Evolutionary conservation across 1,140 invertebrate species (phyloP).

Genomic region (Drosophila tristis): DNA sequence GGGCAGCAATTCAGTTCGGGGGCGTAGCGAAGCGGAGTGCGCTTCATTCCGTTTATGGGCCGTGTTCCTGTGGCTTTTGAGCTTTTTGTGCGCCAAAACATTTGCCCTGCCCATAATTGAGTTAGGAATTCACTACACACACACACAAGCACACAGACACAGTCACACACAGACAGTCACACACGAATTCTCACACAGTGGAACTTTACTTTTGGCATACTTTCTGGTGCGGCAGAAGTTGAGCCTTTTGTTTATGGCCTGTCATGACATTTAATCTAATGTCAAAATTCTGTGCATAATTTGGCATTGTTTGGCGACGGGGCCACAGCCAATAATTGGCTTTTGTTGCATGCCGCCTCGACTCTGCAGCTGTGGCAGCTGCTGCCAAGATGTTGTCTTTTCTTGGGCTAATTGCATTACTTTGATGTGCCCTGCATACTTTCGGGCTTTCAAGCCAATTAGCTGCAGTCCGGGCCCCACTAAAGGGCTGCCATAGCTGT

Average conservation of each 20-base stretch:
- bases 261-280: conserved; percentile 63
- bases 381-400: conserved; percentile 31
- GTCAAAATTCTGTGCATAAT: conserved; percentile 68
- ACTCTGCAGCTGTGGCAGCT: not conserved
- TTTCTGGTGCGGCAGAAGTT: conserved; percentile 51
- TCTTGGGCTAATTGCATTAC: conserved; percentile 64
- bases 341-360: conserved; percentile 52
- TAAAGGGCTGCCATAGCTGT: too few species aligned
- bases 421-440: conserved; percentile 43
- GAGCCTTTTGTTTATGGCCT: conserved; percentile 58
- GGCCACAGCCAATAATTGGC: conserved; percentile 52
- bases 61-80: conserved; percentile 74
- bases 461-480: conserved; percentile 20
- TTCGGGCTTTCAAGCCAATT: conserved; percentile 40
- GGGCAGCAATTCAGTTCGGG: conserved; percentile 1
- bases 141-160: conserved; percentile 17
- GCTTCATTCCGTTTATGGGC: conserved; percentile 55
- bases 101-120: conserved; percentile 75
- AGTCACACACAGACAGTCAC: not conserved
- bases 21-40: not conserved
- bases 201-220: conserved; percentile 65
- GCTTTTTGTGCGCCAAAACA: conserved; percentile 75
- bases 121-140: conserved; percentile 66
- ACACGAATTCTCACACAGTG: not conserved
- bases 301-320: conserved; percentile 44